phyloP scores from a whole-genome alignment of 2,113 vertebrate genomes.

The Rhinichthys klamathensis region DNA sequence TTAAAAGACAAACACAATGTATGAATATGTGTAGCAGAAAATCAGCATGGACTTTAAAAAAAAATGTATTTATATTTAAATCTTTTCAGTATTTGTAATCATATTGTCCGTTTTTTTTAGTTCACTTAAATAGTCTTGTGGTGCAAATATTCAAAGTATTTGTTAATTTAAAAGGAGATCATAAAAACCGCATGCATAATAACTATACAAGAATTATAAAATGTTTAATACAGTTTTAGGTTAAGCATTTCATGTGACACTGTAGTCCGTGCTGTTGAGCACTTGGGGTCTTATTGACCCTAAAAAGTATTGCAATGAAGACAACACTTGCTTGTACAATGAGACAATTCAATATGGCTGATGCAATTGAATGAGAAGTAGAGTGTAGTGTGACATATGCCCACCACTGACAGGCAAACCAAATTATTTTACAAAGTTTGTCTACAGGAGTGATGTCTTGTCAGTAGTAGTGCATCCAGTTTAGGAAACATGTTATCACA shows the following conservation, averaged over 20 bases:
- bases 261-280: neutral
- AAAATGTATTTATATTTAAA: neutral
- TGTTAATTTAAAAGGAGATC: neutral
- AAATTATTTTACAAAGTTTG: neutral
- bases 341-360: neutral
- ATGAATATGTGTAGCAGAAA: neutral
- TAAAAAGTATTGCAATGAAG: neutral
- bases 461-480: neutral
- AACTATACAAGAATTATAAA: neutral
- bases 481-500: neutral
- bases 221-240: neutral
- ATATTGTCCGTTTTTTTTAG: neutral
- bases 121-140: neutral
- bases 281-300: neutral
- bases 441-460: neutral
- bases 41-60: neutral
- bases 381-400: neutral
- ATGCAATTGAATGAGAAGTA: neutral
- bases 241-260: neutral
- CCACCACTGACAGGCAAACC: neutral
- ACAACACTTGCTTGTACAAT: neutral
- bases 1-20: neutral
- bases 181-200: neutral
- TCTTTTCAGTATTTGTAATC: neutral
- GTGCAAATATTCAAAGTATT: neutral